Base-by-base conservation (phyloP, 2,113 vertebrate genomes). In the Trematomus loennbergii region DNA sequence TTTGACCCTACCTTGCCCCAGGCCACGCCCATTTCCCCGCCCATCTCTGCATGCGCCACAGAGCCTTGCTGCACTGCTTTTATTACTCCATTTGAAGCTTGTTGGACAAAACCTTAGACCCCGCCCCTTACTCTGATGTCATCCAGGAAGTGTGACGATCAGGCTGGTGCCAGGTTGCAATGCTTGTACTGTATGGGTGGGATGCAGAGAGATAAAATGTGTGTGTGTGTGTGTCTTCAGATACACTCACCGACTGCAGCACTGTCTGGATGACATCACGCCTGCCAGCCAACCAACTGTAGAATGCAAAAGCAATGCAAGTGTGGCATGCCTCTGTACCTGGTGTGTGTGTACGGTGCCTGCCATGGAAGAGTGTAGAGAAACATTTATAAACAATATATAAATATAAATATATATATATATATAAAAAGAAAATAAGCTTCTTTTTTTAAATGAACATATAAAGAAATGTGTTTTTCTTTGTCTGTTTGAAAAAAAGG, bases 271-370 rank as follows among this genome's bases (percentile, higher is more conserved):
- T 95, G 94, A 95, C 95, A 94, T 95, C 95, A 94, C 83, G 94
- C 95, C 93, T 94, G 95, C 95, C 89, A 88, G 85, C 88, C 87
- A 88, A 89, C 85, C 95, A 97, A 94, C 94, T 94, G 96, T 96
- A 95, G 94, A 95, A 96, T 96, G 96, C 97, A 97, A 96, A 95
- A 95, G 90, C 93, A 95, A 96, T 96, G 96, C 96, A 96, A 97
- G 93, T 96, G 94, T 89, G 96, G 96, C 96, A 97, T 97, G 97
- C 92, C 92, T 96, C 95, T 97, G 95, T 97, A 96, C 95, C 94
- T 55, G 13, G 89, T 95, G 94, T 95, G 94, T 95, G 95, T 95
- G 93, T 96, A 95, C 94, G 94, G 96, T 96, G 96, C 96, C 95
- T 96, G 95, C 94, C 94, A 91, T 94, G 87, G 84, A 89, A 90